These are phyloP conservation scores for Triplophysa tibetana DNA, from an alignment of 2,113 vertebrate genomes.

Conservation along the genomic window DNA sequence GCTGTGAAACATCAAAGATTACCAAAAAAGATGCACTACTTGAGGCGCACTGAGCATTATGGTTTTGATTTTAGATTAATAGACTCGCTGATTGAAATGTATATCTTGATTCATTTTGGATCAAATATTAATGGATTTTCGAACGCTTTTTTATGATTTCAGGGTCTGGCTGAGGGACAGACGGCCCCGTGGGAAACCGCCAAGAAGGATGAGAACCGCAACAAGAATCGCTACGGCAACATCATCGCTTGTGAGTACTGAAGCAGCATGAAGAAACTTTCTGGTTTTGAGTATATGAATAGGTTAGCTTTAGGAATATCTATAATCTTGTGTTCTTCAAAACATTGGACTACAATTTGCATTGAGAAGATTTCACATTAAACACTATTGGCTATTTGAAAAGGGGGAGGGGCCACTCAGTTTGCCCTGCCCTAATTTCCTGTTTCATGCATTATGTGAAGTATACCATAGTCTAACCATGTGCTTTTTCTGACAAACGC, in stretches of 20 bases:
- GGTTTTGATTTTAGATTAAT: neutral
- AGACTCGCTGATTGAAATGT: neutral
- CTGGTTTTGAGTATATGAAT: no score
- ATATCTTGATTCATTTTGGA: neutral
- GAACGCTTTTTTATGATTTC: conserved; percentile 50
- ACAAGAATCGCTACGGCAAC: conserved; percentile 98
- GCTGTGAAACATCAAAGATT: neutral
- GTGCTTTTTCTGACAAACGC: neutral
- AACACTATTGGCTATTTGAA: no score
- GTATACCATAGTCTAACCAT: neutral
- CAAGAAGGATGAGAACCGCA: conserved; percentile 97
- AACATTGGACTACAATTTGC: no score
- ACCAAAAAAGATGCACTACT: no score
- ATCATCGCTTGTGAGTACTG: conserved; percentile 97
- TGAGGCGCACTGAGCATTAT: neutral
- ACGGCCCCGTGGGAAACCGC: conserved; percentile 96
- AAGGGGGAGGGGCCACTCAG: no score
- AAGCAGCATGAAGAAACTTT: conserved; percentile 11
- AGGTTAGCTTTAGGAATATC: no score
- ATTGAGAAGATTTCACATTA: no score
- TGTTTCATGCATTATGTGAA: neutral
- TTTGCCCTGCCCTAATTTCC: no score
- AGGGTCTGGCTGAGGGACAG: conserved; percentile 94
- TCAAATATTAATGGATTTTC: conserved; percentile 18
- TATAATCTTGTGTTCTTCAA: no score